These are phyloP conservation scores for Synergus itoensis DNA, from an alignment of 2,888 invertebrate species.

Conservation along the genomic window DNA sequence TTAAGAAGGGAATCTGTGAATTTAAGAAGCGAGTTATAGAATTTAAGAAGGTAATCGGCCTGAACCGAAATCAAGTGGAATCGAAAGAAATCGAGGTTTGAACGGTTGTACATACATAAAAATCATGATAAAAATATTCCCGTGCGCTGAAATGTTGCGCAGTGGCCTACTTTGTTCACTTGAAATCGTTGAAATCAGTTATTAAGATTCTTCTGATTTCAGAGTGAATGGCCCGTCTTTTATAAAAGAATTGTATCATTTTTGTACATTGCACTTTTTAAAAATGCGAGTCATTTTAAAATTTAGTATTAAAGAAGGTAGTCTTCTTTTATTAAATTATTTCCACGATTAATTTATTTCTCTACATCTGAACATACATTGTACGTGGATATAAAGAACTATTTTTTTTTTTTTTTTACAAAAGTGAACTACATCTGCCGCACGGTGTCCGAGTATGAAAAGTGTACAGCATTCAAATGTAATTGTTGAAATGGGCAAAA, in stretches of 20 bases:
- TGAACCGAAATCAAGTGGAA: too few relatives aligned
- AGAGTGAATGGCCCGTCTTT: too few relatives aligned
- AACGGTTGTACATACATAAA: too few relatives aligned
- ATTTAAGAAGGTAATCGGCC: too few relatives aligned
- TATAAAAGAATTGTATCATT: slow-evolving; percentile 75
- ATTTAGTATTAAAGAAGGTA: slow-evolving; percentile 1
- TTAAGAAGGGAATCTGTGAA: too few relatives aligned
- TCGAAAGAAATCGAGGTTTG: too few relatives aligned
- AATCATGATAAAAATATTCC: too few relatives aligned
- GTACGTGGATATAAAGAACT: slow-evolving; percentile 62
- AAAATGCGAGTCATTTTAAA: slow-evolving; percentile 8
- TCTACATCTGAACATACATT: slow-evolving; percentile 67
- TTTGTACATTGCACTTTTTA: slow-evolving; percentile 38
- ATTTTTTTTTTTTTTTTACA: slow-evolving; percentile 64
- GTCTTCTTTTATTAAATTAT: slow-evolving; percentile 37
- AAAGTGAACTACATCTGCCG: slow-evolving; percentile 67
- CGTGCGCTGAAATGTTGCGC: too few relatives aligned
- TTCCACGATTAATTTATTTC: slow-evolving; percentile 64
- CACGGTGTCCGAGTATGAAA: slow-evolving; percentile 65
- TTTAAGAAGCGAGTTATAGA: too few relatives aligned
- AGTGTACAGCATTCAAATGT: slow-evolving; percentile 68
- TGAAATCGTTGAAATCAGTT: not conserved
- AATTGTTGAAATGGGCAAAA: slow-evolving; percentile 62
- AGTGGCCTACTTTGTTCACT: not conserved
- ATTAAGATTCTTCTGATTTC: too few relatives aligned